These are phyloP conservation scores for Gymnogyps californianus DNA, from an alignment of 2,113 vertebrate species.

Conservation along the genomic window DNA sequence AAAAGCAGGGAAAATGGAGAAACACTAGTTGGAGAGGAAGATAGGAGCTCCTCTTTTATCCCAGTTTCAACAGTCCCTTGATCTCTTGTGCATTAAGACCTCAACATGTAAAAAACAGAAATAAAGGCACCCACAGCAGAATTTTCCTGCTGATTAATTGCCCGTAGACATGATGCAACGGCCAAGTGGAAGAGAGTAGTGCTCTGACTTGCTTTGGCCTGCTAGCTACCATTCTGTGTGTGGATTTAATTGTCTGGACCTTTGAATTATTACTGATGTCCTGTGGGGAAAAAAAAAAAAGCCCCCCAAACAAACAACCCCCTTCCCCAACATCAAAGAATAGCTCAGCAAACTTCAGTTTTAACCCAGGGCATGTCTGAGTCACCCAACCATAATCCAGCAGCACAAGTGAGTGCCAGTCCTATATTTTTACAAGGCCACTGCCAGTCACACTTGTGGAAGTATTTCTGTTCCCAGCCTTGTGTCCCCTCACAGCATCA, in stretches of 20 bases:
- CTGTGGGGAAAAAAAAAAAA: background rate
- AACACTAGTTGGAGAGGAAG: background rate
- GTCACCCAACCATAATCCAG: background rate
- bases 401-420: background rate
- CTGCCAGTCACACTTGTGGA: background rate
- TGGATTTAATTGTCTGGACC: background rate
- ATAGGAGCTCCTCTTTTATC: background rate
- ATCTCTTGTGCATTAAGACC: background rate
- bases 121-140: background rate
- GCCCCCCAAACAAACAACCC: background rate
- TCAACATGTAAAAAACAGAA: background rate
- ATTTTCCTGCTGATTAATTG: background rate
- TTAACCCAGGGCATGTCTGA: background rate
- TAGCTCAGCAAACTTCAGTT: background rate
- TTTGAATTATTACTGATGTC: background rate
- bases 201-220: background rate
- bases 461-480: background rate
- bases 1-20: background rate
- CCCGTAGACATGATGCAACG: background rate
- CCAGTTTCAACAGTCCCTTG: background rate
- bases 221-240: background rate
- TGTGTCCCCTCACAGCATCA: background rate
- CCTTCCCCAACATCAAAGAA: background rate
- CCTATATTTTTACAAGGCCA: background rate
- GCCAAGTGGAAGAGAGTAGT: background rate